A percentile compares a stretch with the other conserved stretches of the same genome.
Conservation (phyloP, 2,888 invertebrate genomes). For the Gandaritis pyraliata region DNA sequence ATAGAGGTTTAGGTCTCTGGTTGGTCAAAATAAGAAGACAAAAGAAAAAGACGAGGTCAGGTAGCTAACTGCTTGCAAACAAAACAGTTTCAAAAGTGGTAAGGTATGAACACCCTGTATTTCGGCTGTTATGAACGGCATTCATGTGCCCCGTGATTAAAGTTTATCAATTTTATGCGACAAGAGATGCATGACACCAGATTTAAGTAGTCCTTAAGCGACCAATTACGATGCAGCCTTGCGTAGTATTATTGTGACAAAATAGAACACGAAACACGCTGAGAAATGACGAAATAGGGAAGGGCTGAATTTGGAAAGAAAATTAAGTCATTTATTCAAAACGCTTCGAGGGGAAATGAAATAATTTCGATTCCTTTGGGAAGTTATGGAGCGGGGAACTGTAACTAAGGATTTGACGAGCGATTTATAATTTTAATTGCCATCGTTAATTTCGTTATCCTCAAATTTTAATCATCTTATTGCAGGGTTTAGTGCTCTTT, state of each 20-base stretch:
- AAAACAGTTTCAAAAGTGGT: too few species aligned
- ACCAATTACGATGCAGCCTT: too few species aligned
- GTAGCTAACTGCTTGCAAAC: too few species aligned
- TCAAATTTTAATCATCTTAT: conserved; percentile 10
- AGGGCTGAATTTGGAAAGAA: conserved; percentile 39
- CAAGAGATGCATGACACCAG: too few species aligned
- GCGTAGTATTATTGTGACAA: background rate
- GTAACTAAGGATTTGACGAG: conserved; percentile 35
- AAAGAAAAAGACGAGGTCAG: too few species aligned
- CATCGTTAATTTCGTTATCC: conserved; percentile 28
- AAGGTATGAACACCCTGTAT: too few species aligned
- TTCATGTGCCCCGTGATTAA: too few species aligned
- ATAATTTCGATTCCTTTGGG: conserved; percentile 44
- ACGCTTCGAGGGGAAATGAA: conserved; percentile 40
- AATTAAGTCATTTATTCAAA: conserved; percentile 38
- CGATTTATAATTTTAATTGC: conserved; percentile 37
- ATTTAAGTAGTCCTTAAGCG: too few species aligned
- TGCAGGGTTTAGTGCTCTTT: background rate
- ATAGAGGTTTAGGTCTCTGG: too few species aligned
- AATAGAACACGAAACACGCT: background rate
- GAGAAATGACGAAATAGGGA: conserved; percentile 35
- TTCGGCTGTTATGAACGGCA: too few species aligned
- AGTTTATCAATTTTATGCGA: too few species aligned
- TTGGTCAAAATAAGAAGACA: too few species aligned
- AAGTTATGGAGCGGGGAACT: conserved; percentile 36